Base-by-base conservation (phyloP, 1,140 invertebrate species). In the Trissolcus basalis region DNA sequence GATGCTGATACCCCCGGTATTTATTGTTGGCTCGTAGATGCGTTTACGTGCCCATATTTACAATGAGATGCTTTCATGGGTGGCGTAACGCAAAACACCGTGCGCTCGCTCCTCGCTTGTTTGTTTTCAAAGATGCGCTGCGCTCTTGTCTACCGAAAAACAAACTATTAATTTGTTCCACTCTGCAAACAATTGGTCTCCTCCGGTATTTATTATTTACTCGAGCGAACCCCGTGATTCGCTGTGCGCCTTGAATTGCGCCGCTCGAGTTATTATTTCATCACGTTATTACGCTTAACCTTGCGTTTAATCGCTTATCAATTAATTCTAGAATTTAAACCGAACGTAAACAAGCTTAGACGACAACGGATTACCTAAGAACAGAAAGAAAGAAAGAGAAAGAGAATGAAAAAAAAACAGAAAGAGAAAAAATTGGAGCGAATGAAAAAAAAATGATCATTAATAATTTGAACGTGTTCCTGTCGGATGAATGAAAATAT, bases 31-130 rank as follows among this genome's bases (percentile, higher is more conserved):
- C 64, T 69, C 74, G 73, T 79, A 73, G 69, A 77, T 77, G 78
- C 78, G 67, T 77, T 79, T 77, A 79, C 78, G 78, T 79, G 78
- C 69, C 69, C 64, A 73, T 77, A 79, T 79, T 77, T 77, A 79
- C 73, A 79, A 79, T 77, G 69, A 76, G 73, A 77, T 41, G 53
- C 70, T 73, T 69, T 49, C 35, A 64, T 49, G 39, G 48, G 53
- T 32, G 72, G 47, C 44, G 60, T 78, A 69, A 78, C 75, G 69
- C 63, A 78, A 73, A 69, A 78, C 60, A 65, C 65, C 65, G 55
- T 60, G 65, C 49, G 35, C 54, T 72, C 48, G 51, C 48, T 50
- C 54, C 49, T 14, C 35, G 41, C 48, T 53, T 78, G 61, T 78
- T 65, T 73, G 61, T 70, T 65, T 69, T 27, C 19, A 65, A 73